Evolutionary conservation across 2,113 vertebrate species (phyloP), one percentile per base, ranked within the genome.

Genomic region (Cyrtonyx montezumae): DNA sequence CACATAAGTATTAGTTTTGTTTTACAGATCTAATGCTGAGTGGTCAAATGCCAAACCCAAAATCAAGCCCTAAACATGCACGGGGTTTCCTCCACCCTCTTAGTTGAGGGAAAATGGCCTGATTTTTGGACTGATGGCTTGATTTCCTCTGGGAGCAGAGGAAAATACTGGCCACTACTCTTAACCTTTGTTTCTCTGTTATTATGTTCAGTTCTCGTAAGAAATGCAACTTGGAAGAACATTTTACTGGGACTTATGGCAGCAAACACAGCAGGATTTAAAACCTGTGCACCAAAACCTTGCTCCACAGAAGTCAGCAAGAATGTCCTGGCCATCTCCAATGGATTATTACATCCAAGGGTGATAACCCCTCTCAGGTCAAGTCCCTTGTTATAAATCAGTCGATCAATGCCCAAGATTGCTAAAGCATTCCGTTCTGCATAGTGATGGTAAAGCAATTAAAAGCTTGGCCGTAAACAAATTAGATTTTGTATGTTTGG

Each of bases 401-500:
- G 94, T 89, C 40, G 7, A 93, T 94, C 92, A 94, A 83, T 78
- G 55, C 68, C 51, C 40, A 13, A 15, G 91, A 83, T 26, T 87
- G 76, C 85, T 94, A 42, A 77, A 65, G 66, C 45, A 14, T 79
- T 86, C 2, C 3, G 66, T 71, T 78, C 42, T 68, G 74, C 6
- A 4, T 83, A 80, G 79, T 70, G 85, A 93, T 15, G 61, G 81
- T 40, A 88, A 96, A 85, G 82, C 95, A 92, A 96, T 95, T 91
- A 95, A 95, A 96, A 91, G 55, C 71, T 86, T 42, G 1, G 69
- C 48, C 36, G 69, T 87, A 94, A 96, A 96, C 91, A 91, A 95
- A 96, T 94, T 87, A 94, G 87, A 82, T 92, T 77, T 84, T 79
- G 84, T 89, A 78, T 61, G 83, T 95, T 92, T 93, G 82, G 93